phyloP scores from a whole-genome alignment of 2,113 vertebrate species.

The Gobio gobio region DNA sequence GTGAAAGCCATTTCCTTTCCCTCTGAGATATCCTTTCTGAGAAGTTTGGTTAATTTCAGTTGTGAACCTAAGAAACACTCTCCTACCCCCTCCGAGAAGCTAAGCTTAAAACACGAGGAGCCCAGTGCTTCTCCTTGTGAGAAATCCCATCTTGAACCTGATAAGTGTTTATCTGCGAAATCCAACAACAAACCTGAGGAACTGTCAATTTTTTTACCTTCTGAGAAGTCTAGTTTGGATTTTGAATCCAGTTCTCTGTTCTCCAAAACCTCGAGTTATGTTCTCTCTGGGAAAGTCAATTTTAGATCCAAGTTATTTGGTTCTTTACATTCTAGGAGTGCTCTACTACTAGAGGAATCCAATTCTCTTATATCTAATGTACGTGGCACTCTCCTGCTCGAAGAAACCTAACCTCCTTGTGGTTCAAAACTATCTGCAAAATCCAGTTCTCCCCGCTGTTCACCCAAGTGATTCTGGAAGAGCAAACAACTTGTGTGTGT shows the following conservation, averaged over 20 bases:
- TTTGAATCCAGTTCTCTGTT: background rate
- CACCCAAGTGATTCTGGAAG: too few species aligned
- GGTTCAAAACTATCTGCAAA: background rate
- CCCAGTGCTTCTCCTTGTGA: too few species aligned
- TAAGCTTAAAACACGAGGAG: too few species aligned
- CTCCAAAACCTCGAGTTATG: background rate
- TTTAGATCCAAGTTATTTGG: background rate
- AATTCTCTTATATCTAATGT: background rate
- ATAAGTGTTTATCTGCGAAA: too few species aligned
- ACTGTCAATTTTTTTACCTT: too few species aligned
- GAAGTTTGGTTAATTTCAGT: background rate
- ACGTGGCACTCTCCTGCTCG: background rate
- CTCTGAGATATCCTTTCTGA: too few species aligned
- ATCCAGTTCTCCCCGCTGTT: background rate
- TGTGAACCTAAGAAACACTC: too few species aligned
- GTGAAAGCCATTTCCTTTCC: background rate
- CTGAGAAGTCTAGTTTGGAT: background rate
- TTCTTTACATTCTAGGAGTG: background rate
- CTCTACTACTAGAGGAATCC: background rate
- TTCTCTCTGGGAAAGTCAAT: background rate
- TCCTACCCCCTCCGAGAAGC: too few species aligned
- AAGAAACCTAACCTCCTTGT: background rate
- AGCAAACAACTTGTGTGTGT: too few species aligned
- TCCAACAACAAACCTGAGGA: too few species aligned
- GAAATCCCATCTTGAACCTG: too few species aligned